phyloP scores from a whole-genome alignment of 2,888 invertebrate species.

The Scaptomyza tumidula region DNA sequence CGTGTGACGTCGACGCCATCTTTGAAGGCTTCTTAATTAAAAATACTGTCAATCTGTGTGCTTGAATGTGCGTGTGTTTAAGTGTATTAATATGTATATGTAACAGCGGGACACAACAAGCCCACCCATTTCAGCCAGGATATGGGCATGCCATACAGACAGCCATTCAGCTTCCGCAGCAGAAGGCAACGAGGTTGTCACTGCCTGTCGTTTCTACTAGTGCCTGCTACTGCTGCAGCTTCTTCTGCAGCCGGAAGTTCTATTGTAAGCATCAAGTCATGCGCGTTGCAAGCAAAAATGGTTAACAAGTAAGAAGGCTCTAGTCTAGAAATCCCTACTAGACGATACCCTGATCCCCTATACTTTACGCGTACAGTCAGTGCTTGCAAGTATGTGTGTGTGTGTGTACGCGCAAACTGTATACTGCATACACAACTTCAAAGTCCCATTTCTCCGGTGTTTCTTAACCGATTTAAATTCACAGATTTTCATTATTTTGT shows the following conservation, averaged over 20 bases:
- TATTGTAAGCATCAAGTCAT: slow-evolving; percentile 76
- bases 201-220: slow-evolving; percentile 3
- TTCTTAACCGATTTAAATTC: no score
- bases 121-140: slow-evolving; percentile 26
- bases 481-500: no score
- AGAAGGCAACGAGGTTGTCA: slow-evolving; percentile 44
- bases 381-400: no score
- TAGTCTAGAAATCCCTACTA: no score
- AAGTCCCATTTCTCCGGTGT: no score
- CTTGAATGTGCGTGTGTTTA: slow-evolving; percentile 26
- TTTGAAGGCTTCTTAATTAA: slow-evolving; percentile 80
- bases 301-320: no score
- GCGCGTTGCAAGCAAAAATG: slow-evolving; percentile 59
- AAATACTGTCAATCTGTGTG: slow-evolving; percentile 77
- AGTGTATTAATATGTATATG: slow-evolving; percentile 16
- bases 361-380: no score
- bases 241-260: slow-evolving; percentile 61
- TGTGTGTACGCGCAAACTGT: no score
- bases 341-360: no score
- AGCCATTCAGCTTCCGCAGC: slow-evolving; percentile 15
- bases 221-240: background rate
- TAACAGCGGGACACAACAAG: slow-evolving; percentile 28
- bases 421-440: no score
- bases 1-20: slow-evolving; percentile 67
- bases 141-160: slow-evolving; percentile 28